Evolutionary conservation across 2,888 invertebrate species (phyloP).

Genomic region (Eupithecia subfuscata): DNA sequence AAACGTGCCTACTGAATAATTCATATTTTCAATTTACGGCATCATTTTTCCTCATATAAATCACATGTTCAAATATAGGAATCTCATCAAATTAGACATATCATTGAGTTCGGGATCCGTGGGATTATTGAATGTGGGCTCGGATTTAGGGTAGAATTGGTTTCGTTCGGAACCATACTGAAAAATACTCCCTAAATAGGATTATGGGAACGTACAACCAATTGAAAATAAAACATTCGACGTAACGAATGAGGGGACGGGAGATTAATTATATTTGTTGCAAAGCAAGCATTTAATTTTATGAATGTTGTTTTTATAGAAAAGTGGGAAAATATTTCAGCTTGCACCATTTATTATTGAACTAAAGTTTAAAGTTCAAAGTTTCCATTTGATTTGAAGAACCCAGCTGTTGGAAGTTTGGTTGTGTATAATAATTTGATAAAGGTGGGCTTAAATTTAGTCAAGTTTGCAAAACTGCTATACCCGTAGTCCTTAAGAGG

Average conservation of each 20-base stretch:
- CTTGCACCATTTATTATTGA: not conserved
- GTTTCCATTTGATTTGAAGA: not conserved
- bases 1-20: conserved; percentile 4
- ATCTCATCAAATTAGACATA: conserved; percentile 45
- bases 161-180: conserved; percentile 43
- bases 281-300: not conserved
- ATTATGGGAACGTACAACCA: conserved; percentile 37
- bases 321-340: not conserved
- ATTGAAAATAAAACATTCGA: conserved; percentile 19
- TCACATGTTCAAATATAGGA: conserved; percentile 30
- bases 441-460: not conserved
- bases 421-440: not conserved
- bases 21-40: conserved; percentile 9
- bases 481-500: not conserved
- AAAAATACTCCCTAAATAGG: conserved; percentile 42
- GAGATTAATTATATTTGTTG: not conserved
- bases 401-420: not conserved
- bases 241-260: not conserved
- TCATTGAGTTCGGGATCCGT: conserved; percentile 41
- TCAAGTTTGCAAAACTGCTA: not conserved
- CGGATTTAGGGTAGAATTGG: conserved; percentile 48
- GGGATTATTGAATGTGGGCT: conserved; percentile 46
- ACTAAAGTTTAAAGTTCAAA: not conserved
- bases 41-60: conserved; percentile 14
- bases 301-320: not conserved